Percentiles rank a stretch among this genome's conserved stretches.
Conservation (phyloP, 1,140 invertebrate species). For the Procambarus virginalis region DNA sequence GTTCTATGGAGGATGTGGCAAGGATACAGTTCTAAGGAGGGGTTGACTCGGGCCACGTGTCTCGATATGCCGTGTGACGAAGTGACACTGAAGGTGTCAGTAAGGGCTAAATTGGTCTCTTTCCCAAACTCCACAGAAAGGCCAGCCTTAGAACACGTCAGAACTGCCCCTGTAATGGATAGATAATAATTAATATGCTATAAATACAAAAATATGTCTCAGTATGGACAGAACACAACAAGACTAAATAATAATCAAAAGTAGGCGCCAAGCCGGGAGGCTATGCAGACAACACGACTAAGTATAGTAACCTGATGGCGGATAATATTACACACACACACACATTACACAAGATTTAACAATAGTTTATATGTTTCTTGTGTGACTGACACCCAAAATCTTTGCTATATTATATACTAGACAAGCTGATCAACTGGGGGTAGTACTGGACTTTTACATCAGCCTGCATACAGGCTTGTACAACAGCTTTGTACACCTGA, state of each 20-base stretch:
- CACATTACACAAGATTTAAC: no score
- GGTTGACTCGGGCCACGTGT: constrained; percentile 75
- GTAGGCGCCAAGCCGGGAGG: background rate
- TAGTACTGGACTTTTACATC: no score
- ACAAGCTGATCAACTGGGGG: no score
- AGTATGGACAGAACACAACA: background rate
- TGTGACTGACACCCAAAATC: no score
- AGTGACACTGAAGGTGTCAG: constrained; percentile 72
- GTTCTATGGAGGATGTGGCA: constrained; percentile 75
- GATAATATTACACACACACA: no score
- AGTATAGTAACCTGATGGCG: no score
- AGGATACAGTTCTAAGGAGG: constrained; percentile 74
- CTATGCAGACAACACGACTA: background rate
- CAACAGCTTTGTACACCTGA: no score
- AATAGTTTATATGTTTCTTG: no score
- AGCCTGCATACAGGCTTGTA: no score
- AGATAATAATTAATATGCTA: background rate
- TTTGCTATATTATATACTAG: no score
- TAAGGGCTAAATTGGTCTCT: constrained; percentile 71
- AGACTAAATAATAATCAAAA: no score
- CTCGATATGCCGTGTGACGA: constrained; percentile 74
- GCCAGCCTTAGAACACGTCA: constrained; percentile 40
- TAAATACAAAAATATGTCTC: background rate
- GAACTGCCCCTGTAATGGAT: constrained; percentile 46
- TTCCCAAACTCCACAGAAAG: constrained; percentile 70